These are phyloP conservation scores for Oegoconia quadripuncta DNA, from an alignment of 2,888 invertebrate species.

Conservation along the genomic window DNA sequence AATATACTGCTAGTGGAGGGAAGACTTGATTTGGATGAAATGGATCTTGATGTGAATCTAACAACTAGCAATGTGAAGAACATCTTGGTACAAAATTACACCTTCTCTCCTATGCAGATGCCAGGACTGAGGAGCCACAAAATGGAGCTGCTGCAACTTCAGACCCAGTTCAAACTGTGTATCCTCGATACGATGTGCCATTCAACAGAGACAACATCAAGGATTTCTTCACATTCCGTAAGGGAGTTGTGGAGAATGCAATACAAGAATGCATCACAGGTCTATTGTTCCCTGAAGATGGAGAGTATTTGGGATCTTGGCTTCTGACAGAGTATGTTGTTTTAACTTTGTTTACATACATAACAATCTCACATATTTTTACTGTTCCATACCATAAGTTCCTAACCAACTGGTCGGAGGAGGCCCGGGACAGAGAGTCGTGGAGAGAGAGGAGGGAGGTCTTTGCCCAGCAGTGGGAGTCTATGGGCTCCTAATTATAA, in stretches of 20 bases:
- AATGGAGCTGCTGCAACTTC: conserved; percentile 38
- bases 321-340: conserved; percentile 87
- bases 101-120: conserved; percentile 37
- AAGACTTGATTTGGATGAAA: too few species aligned
- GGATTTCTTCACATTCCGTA: conserved; percentile 85
- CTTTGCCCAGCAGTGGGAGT: too few species aligned
- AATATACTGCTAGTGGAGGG: too few species aligned
- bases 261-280: conserved; percentile 84
- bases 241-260: conserved; percentile 85
- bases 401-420: too few species aligned
- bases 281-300: conserved; percentile 83
- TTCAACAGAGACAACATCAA: conserved; percentile 79
- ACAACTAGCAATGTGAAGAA: too few species aligned
- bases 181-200: conserved; percentile 67
- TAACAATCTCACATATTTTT: background rate
- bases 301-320: conserved; percentile 86
- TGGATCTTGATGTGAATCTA: too few species aligned
- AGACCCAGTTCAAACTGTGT: conserved; percentile 49
- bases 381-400: too few species aligned
- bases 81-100: background rate
- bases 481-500: too few species aligned
- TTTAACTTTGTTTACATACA: background rate
- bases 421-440: too few species aligned
- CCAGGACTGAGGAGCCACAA: conserved; percentile 46
- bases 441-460: too few species aligned